Base-by-base conservation (phyloP, 2,113 vertebrate genomes). In the Connochaetes taurinus region DNA sequence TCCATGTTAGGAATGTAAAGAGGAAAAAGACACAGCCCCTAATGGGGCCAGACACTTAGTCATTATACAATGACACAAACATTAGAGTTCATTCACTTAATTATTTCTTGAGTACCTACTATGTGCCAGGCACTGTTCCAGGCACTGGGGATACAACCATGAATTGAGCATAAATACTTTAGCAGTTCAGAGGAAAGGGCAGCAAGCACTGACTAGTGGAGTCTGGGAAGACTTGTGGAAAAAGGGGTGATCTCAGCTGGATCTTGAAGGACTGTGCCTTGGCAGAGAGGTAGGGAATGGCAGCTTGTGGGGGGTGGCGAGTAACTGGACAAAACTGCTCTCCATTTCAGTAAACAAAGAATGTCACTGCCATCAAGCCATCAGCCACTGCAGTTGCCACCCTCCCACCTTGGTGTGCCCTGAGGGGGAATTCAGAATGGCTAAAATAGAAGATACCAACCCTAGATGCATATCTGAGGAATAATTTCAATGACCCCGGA, bases 71-170 rank as follows among this genome's bases (percentile, higher is more conserved):
- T 60, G 78, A 93, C 86, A 84, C 67, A 95, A 94, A 86, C 57
- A 87, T 45, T 23, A 76, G 33, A 64, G 94, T 93, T 58, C 53
- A 91, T 74, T 95, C 40, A 85, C 19, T 62, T 71, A 81, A 92
- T 78, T 62, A 78, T 93, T 96, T 92, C 52, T 94, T 95, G 52
- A 93, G 80, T n/a, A 92, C 53, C 45, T 87, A 67, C 83, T 85
- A 50, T 45, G 50, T 96, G 55, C 60, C 80, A 67, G 53, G 45
- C 43, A 78, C 53, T 90, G 33, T 91, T 91, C 60, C 55, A 90
- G 52, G 29, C 60, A 93, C 92, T 60, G 67, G 45, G 17, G 36
- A 17, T 91, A 94, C 52, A 67, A 29, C 36, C 7, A 64, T 10
- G 33, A 92, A 27, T 80, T 23, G 90, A 95, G 81, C 12, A 57